Percentiles rank a stretch among this genome's conserved stretches.
phyloP scores from a whole-genome alignment of 1,140 invertebrate species.

The Drosophila oshimai region DNA sequence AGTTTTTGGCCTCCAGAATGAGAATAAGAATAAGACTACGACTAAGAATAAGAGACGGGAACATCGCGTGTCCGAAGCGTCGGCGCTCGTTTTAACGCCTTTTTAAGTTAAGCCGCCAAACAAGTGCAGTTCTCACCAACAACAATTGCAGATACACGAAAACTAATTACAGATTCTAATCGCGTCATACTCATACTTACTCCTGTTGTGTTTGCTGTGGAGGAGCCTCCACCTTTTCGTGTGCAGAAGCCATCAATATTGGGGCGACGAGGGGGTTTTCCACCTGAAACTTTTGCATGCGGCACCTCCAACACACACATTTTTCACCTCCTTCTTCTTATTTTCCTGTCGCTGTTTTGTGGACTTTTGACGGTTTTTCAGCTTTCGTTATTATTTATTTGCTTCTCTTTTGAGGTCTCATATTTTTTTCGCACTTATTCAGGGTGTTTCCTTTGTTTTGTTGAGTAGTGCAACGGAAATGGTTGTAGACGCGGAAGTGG shows the following conservation, averaged over 20 bases:
- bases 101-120: slow-evolving; percentile 79
- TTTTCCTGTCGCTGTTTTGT: slow-evolving; percentile 53
- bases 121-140: slow-evolving; percentile 74
- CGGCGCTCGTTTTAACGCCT: slow-evolving; percentile 77
- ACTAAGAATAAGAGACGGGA: background rate
- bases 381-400: slow-evolving; percentile 56
- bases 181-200: slow-evolving; percentile 73
- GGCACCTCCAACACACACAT: slow-evolving; percentile 28
- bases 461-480: slow-evolving; percentile 72
- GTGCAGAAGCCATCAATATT: slow-evolving; percentile 74
- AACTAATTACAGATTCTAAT: slow-evolving; percentile 82
- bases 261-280: background rate
- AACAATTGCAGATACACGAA: slow-evolving; percentile 81
- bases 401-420: background rate
- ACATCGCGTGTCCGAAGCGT: slow-evolving; percentile 68
- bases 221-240: slow-evolving; percentile 59
- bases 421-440: slow-evolving; percentile 27
- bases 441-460: slow-evolving; percentile 40
- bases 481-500: slow-evolving; percentile 77
- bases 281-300: slow-evolving; percentile 45
- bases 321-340: no score
- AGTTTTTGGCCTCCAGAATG: slow-evolving; percentile 2
- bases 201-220: slow-evolving; percentile 35
- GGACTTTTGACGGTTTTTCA: slow-evolving; percentile 16
- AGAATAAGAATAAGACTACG: slow-evolving; percentile 1